Conservation (phyloP, 2,113 vertebrate species). For the Phrynosoma blainvillii region DNA sequence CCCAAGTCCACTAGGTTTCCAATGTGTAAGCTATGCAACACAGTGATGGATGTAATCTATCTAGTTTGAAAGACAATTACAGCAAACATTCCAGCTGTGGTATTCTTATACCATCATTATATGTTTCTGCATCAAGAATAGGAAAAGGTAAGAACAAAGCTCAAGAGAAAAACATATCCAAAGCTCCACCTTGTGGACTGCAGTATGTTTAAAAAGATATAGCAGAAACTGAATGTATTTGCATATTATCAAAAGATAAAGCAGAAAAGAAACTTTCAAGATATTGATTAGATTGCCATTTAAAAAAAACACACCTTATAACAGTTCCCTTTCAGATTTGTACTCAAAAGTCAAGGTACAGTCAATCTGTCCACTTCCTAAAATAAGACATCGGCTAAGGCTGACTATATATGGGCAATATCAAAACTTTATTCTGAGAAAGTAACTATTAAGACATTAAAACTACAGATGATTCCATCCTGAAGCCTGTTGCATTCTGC, state of each 20-base stretch:
- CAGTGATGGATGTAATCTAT: neutral
- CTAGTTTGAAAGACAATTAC: neutral
- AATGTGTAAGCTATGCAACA: neutral
- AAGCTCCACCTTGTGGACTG: slow-evolving; percentile 47
- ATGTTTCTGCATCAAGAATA: slow-evolving; percentile 2
- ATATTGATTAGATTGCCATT: neutral
- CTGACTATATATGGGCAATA: too few species aligned
- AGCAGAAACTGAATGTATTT: neutral
- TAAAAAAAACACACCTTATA: neutral
- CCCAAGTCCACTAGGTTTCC: neutral
- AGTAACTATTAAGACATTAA: neutral
- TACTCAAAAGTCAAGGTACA: too few species aligned
- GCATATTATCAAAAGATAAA: neutral
- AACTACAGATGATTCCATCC: neutral
- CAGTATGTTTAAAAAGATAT: neutral
- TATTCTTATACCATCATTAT: neutral
- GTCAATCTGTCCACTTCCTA: neutral
- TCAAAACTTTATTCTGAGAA: neutral
- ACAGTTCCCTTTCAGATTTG: neutral
- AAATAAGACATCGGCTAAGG: too few species aligned
- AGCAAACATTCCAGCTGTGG: neutral
- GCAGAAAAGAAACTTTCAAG: neutral
- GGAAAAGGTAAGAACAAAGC: neutral
- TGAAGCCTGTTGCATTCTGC: neutral
- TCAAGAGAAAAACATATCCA: neutral